A percentile compares a stretch with the other conserved stretches of the same genome.
phyloP scores from a whole-genome alignment of 2,888 invertebrate species.

The Morpho helenor region DNA sequence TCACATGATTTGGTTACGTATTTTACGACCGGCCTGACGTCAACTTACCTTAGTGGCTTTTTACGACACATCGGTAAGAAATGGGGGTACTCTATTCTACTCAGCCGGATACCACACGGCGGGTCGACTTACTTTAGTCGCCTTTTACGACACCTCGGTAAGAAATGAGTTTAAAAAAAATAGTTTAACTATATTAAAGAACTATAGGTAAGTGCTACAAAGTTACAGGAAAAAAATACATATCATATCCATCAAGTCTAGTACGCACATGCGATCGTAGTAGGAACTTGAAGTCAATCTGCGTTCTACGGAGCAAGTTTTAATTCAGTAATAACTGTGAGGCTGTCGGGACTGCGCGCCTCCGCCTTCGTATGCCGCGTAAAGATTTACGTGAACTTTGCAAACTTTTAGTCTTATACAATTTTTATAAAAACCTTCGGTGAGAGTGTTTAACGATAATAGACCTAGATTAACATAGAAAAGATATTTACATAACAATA shows the following conservation, averaged over 20 bases:
- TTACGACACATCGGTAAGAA: too few relatives aligned
- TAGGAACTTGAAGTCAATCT: slow-evolving; percentile 41
- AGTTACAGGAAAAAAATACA: not conserved
- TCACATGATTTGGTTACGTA: too few relatives aligned
- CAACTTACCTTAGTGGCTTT: too few relatives aligned
- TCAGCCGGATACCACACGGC: too few relatives aligned
- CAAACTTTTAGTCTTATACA: slow-evolving; percentile 46
- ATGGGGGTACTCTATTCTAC: too few relatives aligned
- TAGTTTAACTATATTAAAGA: too few relatives aligned
- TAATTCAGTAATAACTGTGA: slow-evolving; percentile 59
- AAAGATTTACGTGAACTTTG: slow-evolving; percentile 59
- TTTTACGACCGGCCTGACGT: too few relatives aligned
- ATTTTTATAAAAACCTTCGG: slow-evolving; percentile 24
- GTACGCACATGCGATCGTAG: slow-evolving; percentile 43
- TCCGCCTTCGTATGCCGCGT: slow-evolving; percentile 50
- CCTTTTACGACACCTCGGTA: too few relatives aligned
- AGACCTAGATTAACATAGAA: slow-evolving; percentile 21
- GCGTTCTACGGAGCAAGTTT: slow-evolving; percentile 32
- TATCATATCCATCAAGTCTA: not conserved
- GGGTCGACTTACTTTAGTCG: too few relatives aligned
- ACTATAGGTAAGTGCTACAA: too few relatives aligned
- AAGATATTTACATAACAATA: slow-evolving; percentile 24
- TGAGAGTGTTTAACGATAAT: slow-evolving; percentile 40
- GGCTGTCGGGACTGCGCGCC: slow-evolving; percentile 60
- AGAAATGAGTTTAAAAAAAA: too few relatives aligned